Base-by-base conservation (phyloP, 2,113 vertebrate genomes). In the Fregetta grallaria region DNA sequence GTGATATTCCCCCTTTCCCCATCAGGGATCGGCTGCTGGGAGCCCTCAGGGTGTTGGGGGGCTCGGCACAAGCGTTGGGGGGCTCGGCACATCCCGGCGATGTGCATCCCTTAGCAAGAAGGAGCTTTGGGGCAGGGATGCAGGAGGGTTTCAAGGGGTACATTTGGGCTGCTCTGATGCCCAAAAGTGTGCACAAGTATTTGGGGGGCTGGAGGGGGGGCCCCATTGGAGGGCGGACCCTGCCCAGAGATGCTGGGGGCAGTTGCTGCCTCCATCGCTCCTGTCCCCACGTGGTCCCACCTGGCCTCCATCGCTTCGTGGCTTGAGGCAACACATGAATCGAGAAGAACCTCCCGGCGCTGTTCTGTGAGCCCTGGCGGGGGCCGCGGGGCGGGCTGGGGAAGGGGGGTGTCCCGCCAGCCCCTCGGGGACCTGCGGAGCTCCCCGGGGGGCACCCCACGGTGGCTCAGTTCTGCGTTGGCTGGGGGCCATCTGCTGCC, bases 31-130 rank as follows among this genome's bases (percentile, higher is more conserved):
- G 7, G 32, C 44, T 76, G 45, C 15, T 32, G 61, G 92, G 34
- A 38, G 17, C 16, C 72, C 3, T 6, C 42, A 10, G 45, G 70
- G 50, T 10, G 3, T 0, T 10, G 9, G 30, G 63, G 44, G 47
- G 40, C 62, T 75, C 17, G 5, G 45, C 36, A 9, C 11, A 9
- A 22, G 44, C 30, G 10, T 21, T 38, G 2, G 52, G 40, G 45
- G 44, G 42, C 65, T 76, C 11, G 5, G 47, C 36, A 10, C 19
- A 4, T 11, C 72, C 66, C 2, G 1, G 55, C 2, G 9, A 1
- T 5, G 5, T 67, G 38, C 38, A 38, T 38, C 38, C 38, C 38
- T 50, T 3, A 8, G 52, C 59, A 13, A 49, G 65, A 21, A 19
- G 65, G 52, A 62, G 47, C 30, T 14, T 19, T 1, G 21, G 11